Evolutionary conservation across 2,113 vertebrate genomes (phyloP).

Genomic region (Barnardius zonarius): DNA sequence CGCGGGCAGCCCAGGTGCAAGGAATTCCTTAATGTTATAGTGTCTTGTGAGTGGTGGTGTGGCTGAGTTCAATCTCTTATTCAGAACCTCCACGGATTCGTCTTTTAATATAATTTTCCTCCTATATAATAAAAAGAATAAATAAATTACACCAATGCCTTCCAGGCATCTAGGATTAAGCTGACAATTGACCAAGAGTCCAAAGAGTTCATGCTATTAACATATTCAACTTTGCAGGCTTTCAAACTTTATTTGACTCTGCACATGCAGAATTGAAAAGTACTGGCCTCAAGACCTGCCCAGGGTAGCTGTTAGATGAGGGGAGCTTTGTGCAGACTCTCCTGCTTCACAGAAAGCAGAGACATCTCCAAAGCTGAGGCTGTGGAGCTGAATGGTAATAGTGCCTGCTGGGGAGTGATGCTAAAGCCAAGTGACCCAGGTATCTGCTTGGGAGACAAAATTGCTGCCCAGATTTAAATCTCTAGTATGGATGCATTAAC

Average conservation of each 20-base stretch:
- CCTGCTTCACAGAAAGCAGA: not conserved
- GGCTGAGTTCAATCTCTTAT: conserved; percentile 20
- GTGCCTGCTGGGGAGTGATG: not conserved
- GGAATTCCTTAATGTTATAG: conserved; percentile 63
- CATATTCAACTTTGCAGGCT: conserved; percentile 3
- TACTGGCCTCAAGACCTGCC: not conserved
- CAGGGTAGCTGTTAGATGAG: not conserved
- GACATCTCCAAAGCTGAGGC: not conserved
- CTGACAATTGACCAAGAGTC: conserved; percentile 66
- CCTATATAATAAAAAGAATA: conserved; percentile 70
- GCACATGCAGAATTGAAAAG: not conserved
- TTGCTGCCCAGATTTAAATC: not conserved
- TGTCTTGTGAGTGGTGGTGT: not conserved
- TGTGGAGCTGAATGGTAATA: not conserved
- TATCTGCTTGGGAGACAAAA: not conserved
- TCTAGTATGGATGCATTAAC: not conserved
- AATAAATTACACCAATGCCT: conserved; percentile 59
- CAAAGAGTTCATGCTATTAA: conserved; percentile 50
- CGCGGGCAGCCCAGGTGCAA: conserved; percentile 9
- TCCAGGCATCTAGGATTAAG: conserved; percentile 64
- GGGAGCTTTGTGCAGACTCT: not conserved
- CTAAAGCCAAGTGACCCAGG: not conserved
- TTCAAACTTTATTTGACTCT: conserved; percentile 59
- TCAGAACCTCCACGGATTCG: conserved; percentile 27
- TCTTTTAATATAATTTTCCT: conserved; percentile 67